Evolutionary conservation across 2,797 vertebrate species (phyloP).

Genomic region (Hylomyscus alleni): DNA sequence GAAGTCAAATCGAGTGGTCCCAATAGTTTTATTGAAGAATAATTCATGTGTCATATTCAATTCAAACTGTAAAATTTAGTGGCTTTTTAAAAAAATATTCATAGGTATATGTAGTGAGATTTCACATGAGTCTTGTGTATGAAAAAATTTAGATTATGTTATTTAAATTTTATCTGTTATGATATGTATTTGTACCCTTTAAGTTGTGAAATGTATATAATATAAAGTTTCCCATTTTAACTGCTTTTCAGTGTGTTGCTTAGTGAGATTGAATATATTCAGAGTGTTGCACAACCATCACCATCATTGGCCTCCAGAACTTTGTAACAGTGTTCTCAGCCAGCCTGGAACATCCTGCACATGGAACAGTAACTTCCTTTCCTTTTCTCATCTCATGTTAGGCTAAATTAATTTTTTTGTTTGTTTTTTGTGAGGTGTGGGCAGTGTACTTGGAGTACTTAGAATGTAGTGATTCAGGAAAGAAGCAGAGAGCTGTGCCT

Average conservation of each 20-base stretch:
- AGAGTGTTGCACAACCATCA: background rate
- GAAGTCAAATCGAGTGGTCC: background rate
- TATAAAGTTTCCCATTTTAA: constrained; percentile 37
- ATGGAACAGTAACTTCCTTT: background rate
- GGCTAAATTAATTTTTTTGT: background rate
- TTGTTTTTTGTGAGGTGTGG: background rate
- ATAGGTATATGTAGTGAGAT: background rate
- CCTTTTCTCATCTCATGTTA: background rate
- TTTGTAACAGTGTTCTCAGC: background rate
- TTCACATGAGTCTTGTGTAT: constrained; percentile 16
- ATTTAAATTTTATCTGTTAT: constrained; percentile 46
- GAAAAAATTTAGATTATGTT: constrained; percentile 16
- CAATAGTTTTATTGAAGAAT: constrained; percentile 36
- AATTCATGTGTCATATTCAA: background rate
- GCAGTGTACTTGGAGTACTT: background rate
- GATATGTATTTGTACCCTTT: background rate
- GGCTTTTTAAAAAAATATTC: background rate
- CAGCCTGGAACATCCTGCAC: background rate
- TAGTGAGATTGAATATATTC: background rate
- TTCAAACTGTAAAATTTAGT: constrained; percentile 36
- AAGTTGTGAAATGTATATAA: constrained; percentile 34
- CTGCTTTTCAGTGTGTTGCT: constrained; percentile 53
- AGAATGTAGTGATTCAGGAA: background rate
- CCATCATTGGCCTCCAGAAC: background rate
- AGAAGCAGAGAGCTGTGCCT: background rate